Base-by-base conservation (phyloP, 2,797 vertebrate genomes). In the Hoplostethus atlanticus region DNA sequence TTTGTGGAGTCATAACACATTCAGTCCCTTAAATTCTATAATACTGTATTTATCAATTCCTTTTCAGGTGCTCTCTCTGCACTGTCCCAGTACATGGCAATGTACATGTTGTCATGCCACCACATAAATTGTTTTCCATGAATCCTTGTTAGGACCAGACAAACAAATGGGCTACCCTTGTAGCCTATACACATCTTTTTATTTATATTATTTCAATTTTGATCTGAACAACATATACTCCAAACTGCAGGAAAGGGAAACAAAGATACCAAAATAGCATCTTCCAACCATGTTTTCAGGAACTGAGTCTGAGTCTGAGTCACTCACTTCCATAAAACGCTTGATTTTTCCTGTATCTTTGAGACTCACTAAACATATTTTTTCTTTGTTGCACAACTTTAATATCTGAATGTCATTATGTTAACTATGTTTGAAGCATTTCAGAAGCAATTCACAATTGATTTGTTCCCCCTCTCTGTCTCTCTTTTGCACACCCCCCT, bases 381-480 rank as follows among this genome's bases (percentile, higher is more conserved):
- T 25, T 10, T 16, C 34, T 64, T 81, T 47, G 40, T 16, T 65
- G 71, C 63, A 65, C 69, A 47, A 73, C 50, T 68, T 59, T 13
- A 10, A 42, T 16, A 72, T 84, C 68, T 70, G 60, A 84, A 79
- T 73, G 55, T 46, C 64, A 65, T 73, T 53, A 67, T 16, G 56
- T 73, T 81, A 82, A 85, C 85, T 68, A 80, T 76, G 52, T 78
- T 82, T 68, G 51, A 73, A 84, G 60, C 64, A 80, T 80, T 85
- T 82, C 69, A 69, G 79, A 81, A 77, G 79, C 70, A 79, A 69
- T 85, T 90, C 81, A 79, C 78, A 81, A 85, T 84, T 74, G 80
- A 83, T 86, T 87, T 85, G 75, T 76, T 42, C 28, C 36, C 58
- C 58, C 53, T 64, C 75, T 59, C 12, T 42, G n/a, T 13, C 36